These are phyloP conservation scores for Gasterosteus nipponicus DNA, from an alignment of 2,113 vertebrate genomes.

Conservation along the genomic window DNA sequence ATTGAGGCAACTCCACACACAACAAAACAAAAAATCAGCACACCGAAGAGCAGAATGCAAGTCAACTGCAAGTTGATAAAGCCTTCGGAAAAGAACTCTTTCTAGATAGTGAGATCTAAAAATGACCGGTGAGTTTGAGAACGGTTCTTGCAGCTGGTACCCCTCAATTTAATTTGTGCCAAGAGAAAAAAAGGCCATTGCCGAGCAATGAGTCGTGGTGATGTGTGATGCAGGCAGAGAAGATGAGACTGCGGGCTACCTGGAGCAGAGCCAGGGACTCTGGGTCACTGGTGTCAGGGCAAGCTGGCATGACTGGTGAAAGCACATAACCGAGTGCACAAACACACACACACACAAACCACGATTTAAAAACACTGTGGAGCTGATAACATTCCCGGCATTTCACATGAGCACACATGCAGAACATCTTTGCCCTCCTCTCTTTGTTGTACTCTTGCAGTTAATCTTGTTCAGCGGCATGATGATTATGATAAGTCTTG, in stretches of 20 bases:
- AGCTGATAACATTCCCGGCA: constrained; percentile 47
- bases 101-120: constrained; percentile 15
- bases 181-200: constrained; percentile 22
- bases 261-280: constrained; percentile 66
- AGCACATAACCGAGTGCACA: constrained; percentile 26
- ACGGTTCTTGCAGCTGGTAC: background rate
- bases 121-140: constrained; percentile 17
- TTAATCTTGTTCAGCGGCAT: constrained; percentile 60
- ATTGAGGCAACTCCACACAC: constrained; percentile 1
- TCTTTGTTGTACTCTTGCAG: constrained; percentile 45
- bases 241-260: constrained; percentile 47
- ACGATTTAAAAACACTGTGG: constrained; percentile 46
- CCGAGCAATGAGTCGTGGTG: constrained; percentile 33
- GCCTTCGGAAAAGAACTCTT: background rate
- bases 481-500: constrained; percentile 68
- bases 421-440: constrained; percentile 58
- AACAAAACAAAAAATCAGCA: constrained; percentile 29
- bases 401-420: constrained; percentile 56
- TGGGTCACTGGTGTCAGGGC: constrained; percentile 60
- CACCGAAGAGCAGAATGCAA: constrained; percentile 1
- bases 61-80: constrained; percentile 6
- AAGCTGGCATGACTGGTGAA: constrained; percentile 56
- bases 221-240: constrained; percentile 52
- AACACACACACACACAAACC: constrained; percentile 22
- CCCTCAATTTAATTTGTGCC: constrained; percentile 35